These are phyloP conservation scores for Troglohyphantes excavatus DNA, from an alignment of 2,888 invertebrate genomes.

Conservation along the genomic window DNA sequence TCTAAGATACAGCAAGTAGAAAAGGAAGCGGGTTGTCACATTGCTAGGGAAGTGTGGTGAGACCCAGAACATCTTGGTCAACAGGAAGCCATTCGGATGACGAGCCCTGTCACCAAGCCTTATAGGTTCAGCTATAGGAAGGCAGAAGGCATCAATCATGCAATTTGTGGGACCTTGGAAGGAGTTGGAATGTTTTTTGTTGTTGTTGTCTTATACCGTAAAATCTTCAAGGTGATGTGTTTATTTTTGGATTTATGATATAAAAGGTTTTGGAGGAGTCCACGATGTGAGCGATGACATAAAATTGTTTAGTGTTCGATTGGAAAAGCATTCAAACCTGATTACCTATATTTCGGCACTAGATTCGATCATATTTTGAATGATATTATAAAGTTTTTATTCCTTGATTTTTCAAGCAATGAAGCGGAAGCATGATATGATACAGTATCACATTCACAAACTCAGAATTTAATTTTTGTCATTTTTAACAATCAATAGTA, in stretches of 20 bases:
- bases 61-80: slow-evolving; percentile 68
- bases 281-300: too few relatives aligned
- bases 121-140: not conserved
- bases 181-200: not conserved
- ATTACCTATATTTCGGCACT: too few relatives aligned
- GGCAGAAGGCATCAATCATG: slow-evolving; percentile 27
- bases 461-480: too few relatives aligned
- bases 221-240: not conserved
- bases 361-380: too few relatives aligned
- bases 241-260: not conserved
- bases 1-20: slow-evolving; percentile 40
- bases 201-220: not conserved
- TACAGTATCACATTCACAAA: too few relatives aligned
- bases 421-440: too few relatives aligned
- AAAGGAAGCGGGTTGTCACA: slow-evolving; percentile 50
- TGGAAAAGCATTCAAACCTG: too few relatives aligned
- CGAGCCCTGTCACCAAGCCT: not conserved
- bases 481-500: too few relatives aligned
- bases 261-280: too few relatives aligned
- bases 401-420: too few relatives aligned
- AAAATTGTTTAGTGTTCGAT: too few relatives aligned
- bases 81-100: slow-evolving; percentile 47
- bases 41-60: slow-evolving; percentile 26
- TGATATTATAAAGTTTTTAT: too few relatives aligned
- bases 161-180: slow-evolving; percentile 11